Evolutionary conservation across 2,888 invertebrate genomes (phyloP).

Genomic region (Osmoderma eremita): DNA sequence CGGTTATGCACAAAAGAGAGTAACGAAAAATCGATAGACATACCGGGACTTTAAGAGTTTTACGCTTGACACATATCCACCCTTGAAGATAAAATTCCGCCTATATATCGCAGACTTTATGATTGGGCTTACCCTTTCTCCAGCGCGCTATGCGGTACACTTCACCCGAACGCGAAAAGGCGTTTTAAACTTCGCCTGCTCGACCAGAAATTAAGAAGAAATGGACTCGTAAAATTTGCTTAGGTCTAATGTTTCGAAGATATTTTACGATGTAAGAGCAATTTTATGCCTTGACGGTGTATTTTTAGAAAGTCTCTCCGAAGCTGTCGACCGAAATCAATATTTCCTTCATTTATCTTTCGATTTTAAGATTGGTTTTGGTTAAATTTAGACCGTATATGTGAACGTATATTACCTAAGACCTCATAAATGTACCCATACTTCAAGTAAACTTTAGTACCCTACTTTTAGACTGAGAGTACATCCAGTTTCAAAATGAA

Average conservation of each 20-base stretch:
- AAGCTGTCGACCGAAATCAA: background rate
- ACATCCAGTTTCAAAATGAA: too few species aligned
- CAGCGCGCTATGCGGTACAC: background rate
- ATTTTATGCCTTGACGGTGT: background rate
- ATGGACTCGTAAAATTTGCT: background rate
- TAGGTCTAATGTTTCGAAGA: background rate
- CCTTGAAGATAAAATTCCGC: background rate
- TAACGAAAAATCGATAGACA: too few species aligned
- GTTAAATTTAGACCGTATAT: background rate
- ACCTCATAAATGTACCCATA: too few species aligned
- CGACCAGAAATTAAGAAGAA: background rate
- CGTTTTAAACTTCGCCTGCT: background rate
- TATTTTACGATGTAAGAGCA: background rate
- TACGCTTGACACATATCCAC: too few species aligned
- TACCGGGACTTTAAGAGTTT: too few species aligned
- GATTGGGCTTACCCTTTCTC: background rate
- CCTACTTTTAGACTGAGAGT: too few species aligned
- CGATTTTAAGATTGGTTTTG: background rate
- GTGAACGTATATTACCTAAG: too few species aligned
- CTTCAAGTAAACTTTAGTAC: too few species aligned
- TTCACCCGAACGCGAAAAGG: background rate
- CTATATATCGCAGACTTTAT: background rate
- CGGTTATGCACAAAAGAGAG: too few species aligned
- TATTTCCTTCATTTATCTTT: background rate
- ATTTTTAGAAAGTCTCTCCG: conserved; percentile 7